Evolutionary conservation across 1,140 invertebrate genomes (phyloP), one percentile per base, ranked within the genome.

Genomic region (Rhopalosiphum maidis): DNA sequence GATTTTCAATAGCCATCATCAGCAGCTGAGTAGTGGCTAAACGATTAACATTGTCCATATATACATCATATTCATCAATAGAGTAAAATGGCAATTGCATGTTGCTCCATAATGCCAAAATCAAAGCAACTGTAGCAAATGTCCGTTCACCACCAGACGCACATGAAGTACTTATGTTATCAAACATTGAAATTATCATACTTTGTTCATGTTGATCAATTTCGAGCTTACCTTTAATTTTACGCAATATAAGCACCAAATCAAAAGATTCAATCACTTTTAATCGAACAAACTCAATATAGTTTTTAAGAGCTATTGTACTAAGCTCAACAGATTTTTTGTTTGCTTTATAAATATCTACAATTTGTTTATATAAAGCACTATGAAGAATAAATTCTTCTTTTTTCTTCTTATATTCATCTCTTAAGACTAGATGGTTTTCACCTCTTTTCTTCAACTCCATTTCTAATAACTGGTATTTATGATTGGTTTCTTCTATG

Each of bases 31-130:
- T 94, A 54, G 91, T 94, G 0, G 93, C 90, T 35, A 87, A 25
- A 22, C 90, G 55, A 83, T 94, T 94, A 51, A 94, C 77, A 54
- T 93, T 93, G 23, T 93, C 99, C 98, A 99, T 99, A 95, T 99
- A 99, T 0, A 99, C 99, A 95, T 99, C 99, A 95, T 99, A 99
- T 96, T 99, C 99, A 95, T 99, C 99, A 85, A 99, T 96, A 95
- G 99, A 98, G 95, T 98, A 97, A 95, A 99, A 99, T 0, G 99
- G 99, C 93, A 98, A 96, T 94, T 97, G 97, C 94, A 98, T 97
- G 91, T 97, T 97, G 83, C 98, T 97, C 99, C 99, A 99, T 25
- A 99, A 96, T 7, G 99, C 96, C 94, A 99, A 96, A 93, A 99
- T 97, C 95, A 99, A 98, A 35, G 98, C 98, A 21, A 99, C 97